Percentiles rank a stretch among this genome's conserved stretches.
These are phyloP conservation scores for Aproaerema taeniolella DNA, from an alignment of 2,888 invertebrate genomes.

Conservation along the genomic window DNA sequence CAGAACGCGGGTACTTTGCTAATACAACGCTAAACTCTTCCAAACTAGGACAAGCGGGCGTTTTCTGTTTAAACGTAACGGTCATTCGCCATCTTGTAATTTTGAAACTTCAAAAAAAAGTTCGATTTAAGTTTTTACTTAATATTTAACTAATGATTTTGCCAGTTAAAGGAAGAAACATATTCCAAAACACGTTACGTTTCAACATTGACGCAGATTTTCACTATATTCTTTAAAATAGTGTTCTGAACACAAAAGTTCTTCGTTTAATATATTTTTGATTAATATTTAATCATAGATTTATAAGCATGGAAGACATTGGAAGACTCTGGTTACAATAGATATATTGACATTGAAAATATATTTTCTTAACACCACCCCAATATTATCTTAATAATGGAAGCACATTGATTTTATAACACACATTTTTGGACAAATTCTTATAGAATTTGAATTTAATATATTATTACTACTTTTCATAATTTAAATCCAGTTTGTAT, in stretches of 20 bases:
- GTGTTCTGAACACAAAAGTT: constrained; percentile 12
- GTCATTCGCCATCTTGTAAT: no score
- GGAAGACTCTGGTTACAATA: constrained; percentile 21
- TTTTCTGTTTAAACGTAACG: no score
- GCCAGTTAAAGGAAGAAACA: no score
- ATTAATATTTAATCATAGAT: no score
- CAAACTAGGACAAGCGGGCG: no score
- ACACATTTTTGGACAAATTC: constrained; percentile 7
- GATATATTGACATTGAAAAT: constrained; percentile 63
- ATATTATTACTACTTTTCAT: background rate
- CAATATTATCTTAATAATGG: constrained; percentile 22
- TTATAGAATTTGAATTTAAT: constrained; percentile 18
- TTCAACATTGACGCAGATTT: background rate
- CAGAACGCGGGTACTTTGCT: constrained; percentile 36
- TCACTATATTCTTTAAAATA: no score
- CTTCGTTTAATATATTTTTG: no score
- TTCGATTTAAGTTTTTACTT: no score
- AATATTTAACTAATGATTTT: no score
- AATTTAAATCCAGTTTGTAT: background rate
- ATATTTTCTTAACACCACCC: constrained; percentile 32
- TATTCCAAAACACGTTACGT: constrained; percentile 3
- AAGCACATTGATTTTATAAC: constrained; percentile 33
- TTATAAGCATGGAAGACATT: constrained; percentile 42
- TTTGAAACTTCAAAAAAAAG: no score
- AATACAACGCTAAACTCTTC: constrained; percentile 41